A percentile compares a stretch with the other conserved stretches of the same genome.
These are phyloP conservation scores for Xiphophorus birchmanni DNA, from an alignment of 2,797 vertebrate species.

Conservation along the genomic window DNA sequence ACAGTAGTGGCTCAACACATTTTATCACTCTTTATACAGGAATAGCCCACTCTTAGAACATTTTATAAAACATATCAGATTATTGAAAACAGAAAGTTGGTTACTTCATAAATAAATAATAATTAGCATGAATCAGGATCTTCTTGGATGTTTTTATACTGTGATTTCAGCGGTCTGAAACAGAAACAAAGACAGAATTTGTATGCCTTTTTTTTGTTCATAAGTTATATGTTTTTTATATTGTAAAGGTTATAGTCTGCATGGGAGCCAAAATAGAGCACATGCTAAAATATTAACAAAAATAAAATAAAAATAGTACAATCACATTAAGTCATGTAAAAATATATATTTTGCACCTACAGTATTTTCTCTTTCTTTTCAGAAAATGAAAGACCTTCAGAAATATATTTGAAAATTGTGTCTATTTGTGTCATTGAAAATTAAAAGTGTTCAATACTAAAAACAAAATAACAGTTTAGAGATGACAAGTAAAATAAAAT, in stretches of 20 bases:
- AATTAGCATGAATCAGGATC: neutral
- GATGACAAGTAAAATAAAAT: neutral
- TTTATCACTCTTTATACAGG: neutral
- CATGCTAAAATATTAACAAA: neutral
- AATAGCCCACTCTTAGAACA: neutral
- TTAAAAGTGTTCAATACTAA: neutral
- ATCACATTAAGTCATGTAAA: neutral
- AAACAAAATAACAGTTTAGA: neutral
- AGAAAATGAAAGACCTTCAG: neutral
- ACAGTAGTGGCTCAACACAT: constrained; percentile 20
- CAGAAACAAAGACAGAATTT: constrained; percentile 15
- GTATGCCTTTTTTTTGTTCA: neutral
- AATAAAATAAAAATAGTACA: neutral
- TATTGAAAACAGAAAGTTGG: neutral
- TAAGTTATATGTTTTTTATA: neutral
- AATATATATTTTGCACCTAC: neutral
- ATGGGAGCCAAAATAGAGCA: neutral
- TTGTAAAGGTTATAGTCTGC: neutral
- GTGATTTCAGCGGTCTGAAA: constrained; percentile 52
- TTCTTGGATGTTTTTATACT: constrained; percentile 29
- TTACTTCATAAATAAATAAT: neutral
- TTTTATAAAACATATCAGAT: neutral
- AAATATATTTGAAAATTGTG: neutral
- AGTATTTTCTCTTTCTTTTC: neutral
- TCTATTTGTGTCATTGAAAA: neutral